Conservation (phyloP, 2,113 vertebrate genomes). For the Crotalus tigris region DNA sequence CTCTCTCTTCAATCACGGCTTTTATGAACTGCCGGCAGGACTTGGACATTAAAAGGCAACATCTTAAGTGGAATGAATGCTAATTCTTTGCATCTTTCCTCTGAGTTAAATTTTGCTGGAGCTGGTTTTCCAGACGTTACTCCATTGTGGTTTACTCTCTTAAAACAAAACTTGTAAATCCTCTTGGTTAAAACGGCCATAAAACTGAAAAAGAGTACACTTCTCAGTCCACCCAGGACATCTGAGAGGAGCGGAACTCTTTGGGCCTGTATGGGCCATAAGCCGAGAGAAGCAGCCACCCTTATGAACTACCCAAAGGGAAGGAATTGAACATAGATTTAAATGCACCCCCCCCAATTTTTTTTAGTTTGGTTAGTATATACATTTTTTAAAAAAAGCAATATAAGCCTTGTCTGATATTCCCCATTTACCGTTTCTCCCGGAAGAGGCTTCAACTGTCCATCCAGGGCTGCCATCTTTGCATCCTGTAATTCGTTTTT, state of each 20-base stretch:
- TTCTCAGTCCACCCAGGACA: background rate
- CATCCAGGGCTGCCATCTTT: conserved; percentile 88
- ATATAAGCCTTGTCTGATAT: accelerated
- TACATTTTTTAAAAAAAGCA: background rate
- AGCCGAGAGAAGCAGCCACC: background rate
- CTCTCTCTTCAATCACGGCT: background rate
- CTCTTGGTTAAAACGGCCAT: background rate
- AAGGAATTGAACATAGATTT: background rate
- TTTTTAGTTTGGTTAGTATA: background rate
- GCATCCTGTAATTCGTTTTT: conserved; percentile 94
- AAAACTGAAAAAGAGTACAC: background rate
- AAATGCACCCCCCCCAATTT: background rate
- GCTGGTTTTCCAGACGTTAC: background rate
- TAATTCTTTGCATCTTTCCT: background rate
- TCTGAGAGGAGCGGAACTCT: background rate
- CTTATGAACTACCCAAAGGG: background rate
- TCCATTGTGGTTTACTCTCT: background rate
- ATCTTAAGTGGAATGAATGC: background rate
- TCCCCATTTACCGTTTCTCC: conserved; percentile 85
- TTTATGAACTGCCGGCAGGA: background rate
- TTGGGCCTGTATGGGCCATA: background rate
- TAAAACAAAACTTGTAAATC: background rate
- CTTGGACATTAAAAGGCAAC: background rate
- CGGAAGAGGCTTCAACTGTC: conserved; percentile 92
- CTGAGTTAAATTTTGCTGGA: background rate